These are phyloP conservation scores for Napeogenes inachia DNA, from an alignment of 2,888 invertebrate species.

Conservation along the genomic window DNA sequence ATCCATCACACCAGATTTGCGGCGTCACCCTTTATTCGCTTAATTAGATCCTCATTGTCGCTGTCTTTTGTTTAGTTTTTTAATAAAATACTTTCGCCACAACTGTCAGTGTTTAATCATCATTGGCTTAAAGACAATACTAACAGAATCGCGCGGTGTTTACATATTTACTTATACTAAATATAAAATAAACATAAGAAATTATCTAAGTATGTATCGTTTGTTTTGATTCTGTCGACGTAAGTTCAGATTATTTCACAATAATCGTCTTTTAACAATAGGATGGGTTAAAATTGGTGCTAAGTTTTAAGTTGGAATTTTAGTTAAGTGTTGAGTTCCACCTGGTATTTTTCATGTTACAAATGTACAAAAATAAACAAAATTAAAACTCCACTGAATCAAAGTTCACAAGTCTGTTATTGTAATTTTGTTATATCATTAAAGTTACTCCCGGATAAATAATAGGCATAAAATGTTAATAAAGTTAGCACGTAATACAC, in stretches of 20 bases:
- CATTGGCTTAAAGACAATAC: background rate
- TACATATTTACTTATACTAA: background rate
- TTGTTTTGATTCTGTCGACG: background rate
- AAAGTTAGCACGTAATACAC: slow-evolving; percentile 56
- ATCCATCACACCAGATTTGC: slow-evolving; percentile 73
- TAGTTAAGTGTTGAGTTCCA: too few relatives aligned
- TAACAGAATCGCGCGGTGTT: background rate
- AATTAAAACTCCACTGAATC: too few relatives aligned
- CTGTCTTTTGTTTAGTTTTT: slow-evolving; percentile 52
- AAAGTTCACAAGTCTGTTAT: background rate
- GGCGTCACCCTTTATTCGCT: slow-evolving; percentile 70
- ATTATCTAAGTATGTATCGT: background rate
- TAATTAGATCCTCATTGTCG: slow-evolving; percentile 73
- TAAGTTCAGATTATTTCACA: too few relatives aligned
- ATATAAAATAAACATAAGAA: background rate
- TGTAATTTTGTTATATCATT: background rate
- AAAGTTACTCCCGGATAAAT: slow-evolving; percentile 19
- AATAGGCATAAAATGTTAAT: slow-evolving; percentile 54
- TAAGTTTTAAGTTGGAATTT: too few relatives aligned
- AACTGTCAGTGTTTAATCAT: slow-evolving; percentile 26
- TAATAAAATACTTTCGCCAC: slow-evolving; percentile 43
- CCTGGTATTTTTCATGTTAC: too few relatives aligned
- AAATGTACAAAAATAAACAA: too few relatives aligned
- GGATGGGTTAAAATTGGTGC: too few relatives aligned
- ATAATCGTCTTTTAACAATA: too few relatives aligned